Evolutionary conservation across 2,113 vertebrate species (phyloP), one percentile per base, ranked within the genome.

Genomic region (Burhinus bistriatus): DNA sequence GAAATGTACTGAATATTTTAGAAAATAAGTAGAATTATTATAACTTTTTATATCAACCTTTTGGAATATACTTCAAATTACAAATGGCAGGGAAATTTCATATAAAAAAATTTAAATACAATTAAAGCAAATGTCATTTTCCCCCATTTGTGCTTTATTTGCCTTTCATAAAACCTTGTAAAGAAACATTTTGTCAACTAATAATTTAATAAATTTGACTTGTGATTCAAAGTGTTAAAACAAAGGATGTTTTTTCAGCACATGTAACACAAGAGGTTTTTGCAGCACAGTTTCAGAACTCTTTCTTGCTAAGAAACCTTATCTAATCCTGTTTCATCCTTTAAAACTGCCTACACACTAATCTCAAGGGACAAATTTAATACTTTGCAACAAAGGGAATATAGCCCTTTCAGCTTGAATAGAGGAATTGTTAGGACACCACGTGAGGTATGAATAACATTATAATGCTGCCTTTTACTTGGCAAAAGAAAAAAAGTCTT

Each of bases 281-380:
- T 97, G 94, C 97, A 97, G 96, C 88, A 96, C 90, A 94, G 97
- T 97, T 98, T 97, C 96, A 97, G 94, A 98, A 97, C 86, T 96
- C 90, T 96, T 97, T 98, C 94, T 98, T 90, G 44, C 92, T 97
- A 94, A 97, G 97, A 98, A 98, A 98, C 96, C 97, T 98, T 98
- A 98, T 97, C 98, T 98, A 98, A 98, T 98, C 98, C 98, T 97
- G 96, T 98, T 98, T 98, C 97, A 96, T 98, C 98, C 97, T 97
- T 98, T 98, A 98, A 98, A 98, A 98, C 97, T 98, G 98, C 97
- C 97, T 98, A 96, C 89, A 97, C 88, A 84, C 94, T 97, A 97
- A 98, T 98, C 99, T 98, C 98, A 70, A 91, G 98, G 98, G 99
- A 98, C 97, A 98, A 98, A 99, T 99, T 98, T 98, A 98, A 99